A percentile compares a stretch with the other conserved stretches of the same genome.
phyloP scores from a whole-genome alignment of 2,113 vertebrate genomes.

The Charadrius vociferus region DNA sequence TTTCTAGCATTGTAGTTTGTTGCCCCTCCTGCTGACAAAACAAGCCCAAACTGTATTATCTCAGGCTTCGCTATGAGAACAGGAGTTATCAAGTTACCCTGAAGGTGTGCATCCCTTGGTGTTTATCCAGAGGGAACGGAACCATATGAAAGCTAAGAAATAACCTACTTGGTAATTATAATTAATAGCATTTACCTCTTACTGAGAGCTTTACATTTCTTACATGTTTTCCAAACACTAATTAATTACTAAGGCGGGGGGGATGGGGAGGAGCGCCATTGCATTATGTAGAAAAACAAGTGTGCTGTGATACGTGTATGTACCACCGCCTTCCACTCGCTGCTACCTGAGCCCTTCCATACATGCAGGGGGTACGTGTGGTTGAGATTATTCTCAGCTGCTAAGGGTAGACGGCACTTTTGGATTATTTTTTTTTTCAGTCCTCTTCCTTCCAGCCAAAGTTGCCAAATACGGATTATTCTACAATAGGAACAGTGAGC shows the following conservation, averaged over 20 bases:
- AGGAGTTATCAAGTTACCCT: not conserved
- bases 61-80: not conserved
- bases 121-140: not conserved
- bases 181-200: constrained; percentile 27
- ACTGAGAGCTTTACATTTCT: constrained; percentile 12
- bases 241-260: not conserved
- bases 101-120: not conserved
- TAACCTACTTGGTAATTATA: not conserved
- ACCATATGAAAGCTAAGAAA: not conserved
- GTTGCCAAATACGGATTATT: not conserved
- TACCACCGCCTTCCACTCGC: not conserved
- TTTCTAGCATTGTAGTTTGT: not conserved
- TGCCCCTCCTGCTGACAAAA: not conserved
- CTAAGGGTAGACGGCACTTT: not conserved
- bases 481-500: not conserved
- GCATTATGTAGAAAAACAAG: not conserved
- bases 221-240: constrained; percentile 19
- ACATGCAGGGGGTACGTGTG: fast-evolving
- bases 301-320: not conserved
- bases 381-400: not conserved
- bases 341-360: not conserved
- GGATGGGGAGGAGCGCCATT: not conserved
- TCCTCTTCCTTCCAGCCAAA: not conserved
- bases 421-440: not conserved
- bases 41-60: not conserved